These are phyloP conservation scores for Micrasema longulum DNA, from an alignment of 1,140 invertebrate genomes.

Conservation along the genomic window DNA sequence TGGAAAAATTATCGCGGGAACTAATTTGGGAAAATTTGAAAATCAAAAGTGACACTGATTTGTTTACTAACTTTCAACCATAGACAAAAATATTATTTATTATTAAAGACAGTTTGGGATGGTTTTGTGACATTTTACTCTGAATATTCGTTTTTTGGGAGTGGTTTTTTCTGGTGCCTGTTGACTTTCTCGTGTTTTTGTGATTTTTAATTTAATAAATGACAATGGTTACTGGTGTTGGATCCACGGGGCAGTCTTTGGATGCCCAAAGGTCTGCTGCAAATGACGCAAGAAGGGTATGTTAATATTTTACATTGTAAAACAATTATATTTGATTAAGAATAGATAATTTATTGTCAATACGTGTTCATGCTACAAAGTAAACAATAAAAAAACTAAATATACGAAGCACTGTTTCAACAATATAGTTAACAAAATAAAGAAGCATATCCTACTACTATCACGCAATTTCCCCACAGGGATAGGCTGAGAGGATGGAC, in stretches of 20 bases:
- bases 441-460: too few species aligned
- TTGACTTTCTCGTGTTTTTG: background rate
- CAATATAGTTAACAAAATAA: too few species aligned
- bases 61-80: background rate
- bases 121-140: constrained; percentile 21
- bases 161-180: constrained; percentile 7
- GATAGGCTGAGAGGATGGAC: too few species aligned
- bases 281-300: constrained; percentile 50
- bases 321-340: too few species aligned
- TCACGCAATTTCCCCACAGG: too few species aligned
- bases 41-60: background rate
- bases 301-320: constrained; percentile 7
- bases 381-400: too few species aligned
- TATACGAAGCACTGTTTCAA: too few species aligned
- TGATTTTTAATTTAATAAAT: constrained; percentile 31
- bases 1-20: constrained; percentile 8
- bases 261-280: constrained; percentile 46
- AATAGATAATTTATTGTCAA: too few species aligned
- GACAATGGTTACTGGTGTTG: constrained; percentile 52
- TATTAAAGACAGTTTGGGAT: background rate
- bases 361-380: too few species aligned
- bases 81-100: constrained; percentile 4
- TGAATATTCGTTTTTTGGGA: background rate
- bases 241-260: constrained; percentile 37
- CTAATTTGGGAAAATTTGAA: background rate